A percentile compares a stretch with the other conserved stretches of the same genome.
Evolutionary conservation across 2,113 vertebrate species (phyloP).

Genomic region (Indicator indicator): DNA sequence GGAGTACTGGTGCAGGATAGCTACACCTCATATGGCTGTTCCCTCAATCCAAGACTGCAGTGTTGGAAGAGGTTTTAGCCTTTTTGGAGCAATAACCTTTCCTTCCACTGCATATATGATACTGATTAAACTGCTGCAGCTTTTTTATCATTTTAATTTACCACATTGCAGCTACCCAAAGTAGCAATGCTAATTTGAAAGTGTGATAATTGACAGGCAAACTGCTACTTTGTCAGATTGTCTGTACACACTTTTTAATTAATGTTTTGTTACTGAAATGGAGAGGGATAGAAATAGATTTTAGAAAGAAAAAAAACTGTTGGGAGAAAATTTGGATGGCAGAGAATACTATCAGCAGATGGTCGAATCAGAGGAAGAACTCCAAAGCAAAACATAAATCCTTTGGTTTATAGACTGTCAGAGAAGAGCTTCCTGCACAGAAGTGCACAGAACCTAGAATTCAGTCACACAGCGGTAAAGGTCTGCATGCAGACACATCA

Average conservation of each 20-base stretch:
- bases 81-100: neutral
- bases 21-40: neutral
- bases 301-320: neutral
- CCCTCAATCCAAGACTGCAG: neutral
- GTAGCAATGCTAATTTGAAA: neutral
- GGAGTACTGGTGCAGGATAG: neutral
- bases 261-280: neutral
- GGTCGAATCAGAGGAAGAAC: neutral
- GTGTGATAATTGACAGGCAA: neutral
- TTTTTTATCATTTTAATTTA: neutral
- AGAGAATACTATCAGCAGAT: slow-evolving; percentile 19
- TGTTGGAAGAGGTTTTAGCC: neutral
- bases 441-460: neutral
- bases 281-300: neutral
- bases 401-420: slow-evolving; percentile 28
- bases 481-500: neutral
- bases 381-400: slow-evolving; percentile 38
- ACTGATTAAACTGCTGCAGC: neutral
- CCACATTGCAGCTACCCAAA: neutral
- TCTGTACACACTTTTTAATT: neutral
- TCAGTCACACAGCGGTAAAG: neutral
- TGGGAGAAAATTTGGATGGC: neutral
- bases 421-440: neutral
- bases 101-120: neutral
- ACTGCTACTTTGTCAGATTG: neutral